Conservation (phyloP, 1,140 invertebrate genomes). For the Hycleus phaleratus region DNA sequence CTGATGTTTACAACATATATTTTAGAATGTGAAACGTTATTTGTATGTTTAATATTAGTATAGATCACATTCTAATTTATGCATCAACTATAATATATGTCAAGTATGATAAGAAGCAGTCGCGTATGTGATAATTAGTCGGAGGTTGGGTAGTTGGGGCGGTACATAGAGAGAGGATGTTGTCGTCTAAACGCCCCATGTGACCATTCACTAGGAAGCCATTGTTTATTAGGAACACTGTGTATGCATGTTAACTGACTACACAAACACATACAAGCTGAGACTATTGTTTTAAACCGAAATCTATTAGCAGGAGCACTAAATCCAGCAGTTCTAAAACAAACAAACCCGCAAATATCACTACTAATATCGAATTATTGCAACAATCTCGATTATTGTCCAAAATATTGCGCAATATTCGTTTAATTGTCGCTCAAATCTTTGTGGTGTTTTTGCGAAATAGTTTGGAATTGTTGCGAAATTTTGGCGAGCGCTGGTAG, state of each 20-base stretch:
- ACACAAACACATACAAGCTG: constrained; percentile 13
- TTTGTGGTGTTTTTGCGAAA: background rate
- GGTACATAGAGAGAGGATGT: background rate
- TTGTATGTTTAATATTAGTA: background rate
- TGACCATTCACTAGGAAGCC: background rate
- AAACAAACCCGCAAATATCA: too few species aligned
- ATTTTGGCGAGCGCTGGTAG: constrained; percentile 2
- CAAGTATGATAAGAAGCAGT: constrained; percentile 40
- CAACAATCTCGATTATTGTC: too few species aligned
- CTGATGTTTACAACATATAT: constrained; percentile 4
- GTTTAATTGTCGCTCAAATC: too few species aligned
- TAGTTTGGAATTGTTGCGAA: background rate
- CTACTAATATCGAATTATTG: too few species aligned
- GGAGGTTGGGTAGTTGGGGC: constrained; percentile 19
- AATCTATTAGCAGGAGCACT: constrained; percentile 7
- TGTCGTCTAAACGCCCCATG: background rate
- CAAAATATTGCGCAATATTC: too few species aligned
- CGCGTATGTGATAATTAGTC: constrained; percentile 40
- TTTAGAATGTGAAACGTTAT: constrained; percentile 4
- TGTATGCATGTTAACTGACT: constrained; percentile 12
- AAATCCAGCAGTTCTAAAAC: too few species aligned
- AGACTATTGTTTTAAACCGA: constrained; percentile 15
- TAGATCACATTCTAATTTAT: constrained; percentile 22
- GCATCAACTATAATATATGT: constrained; percentile 35
- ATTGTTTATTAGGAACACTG: background rate